Conservation (phyloP, 2,888 invertebrate genomes). For the Hirudinaria manillensis region DNA sequence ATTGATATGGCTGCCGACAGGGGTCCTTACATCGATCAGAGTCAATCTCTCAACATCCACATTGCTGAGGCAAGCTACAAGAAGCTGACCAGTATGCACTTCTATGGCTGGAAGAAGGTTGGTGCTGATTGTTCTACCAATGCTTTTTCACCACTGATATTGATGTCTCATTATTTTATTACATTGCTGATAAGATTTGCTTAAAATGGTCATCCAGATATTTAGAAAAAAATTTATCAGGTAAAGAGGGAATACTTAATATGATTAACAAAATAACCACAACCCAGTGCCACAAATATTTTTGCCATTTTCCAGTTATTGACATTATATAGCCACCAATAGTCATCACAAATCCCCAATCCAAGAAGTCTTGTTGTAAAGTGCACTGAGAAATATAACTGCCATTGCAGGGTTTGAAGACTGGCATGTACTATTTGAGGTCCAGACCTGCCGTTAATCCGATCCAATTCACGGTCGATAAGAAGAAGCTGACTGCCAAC, state of each 20-base stretch:
- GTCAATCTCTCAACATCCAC: conserved; percentile 94
- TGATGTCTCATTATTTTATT: background rate
- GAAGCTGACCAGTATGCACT: conserved; percentile 93
- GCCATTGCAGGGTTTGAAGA: conserved; percentile 73
- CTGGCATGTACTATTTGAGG: conserved; percentile 96
- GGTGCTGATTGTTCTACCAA: background rate
- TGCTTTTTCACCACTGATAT: background rate
- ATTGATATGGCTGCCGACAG: conserved; percentile 95
- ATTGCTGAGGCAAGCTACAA: conserved; percentile 89
- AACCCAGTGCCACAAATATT: no score
- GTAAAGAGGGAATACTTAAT: background rate
- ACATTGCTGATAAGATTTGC: background rate
- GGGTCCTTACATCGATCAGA: conserved; percentile 96
- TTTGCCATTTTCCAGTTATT: no score
- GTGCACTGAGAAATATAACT: background rate
- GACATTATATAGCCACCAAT: no score
- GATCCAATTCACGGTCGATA: conserved; percentile 95
- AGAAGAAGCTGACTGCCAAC: conserved; percentile 60
- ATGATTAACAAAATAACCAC: background rate
- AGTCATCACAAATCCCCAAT: no score
- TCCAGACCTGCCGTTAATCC: conserved; percentile 93
- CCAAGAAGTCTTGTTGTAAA: no score
- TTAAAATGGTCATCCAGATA: background rate
- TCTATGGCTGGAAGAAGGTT: conserved; percentile 87
- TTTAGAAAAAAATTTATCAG: background rate